A percentile compares a stretch with the other conserved stretches of the same genome.
Evolutionary conservation across 1,140 invertebrate genomes (phyloP).

Genomic region (Copidosoma floridanum): DNA sequence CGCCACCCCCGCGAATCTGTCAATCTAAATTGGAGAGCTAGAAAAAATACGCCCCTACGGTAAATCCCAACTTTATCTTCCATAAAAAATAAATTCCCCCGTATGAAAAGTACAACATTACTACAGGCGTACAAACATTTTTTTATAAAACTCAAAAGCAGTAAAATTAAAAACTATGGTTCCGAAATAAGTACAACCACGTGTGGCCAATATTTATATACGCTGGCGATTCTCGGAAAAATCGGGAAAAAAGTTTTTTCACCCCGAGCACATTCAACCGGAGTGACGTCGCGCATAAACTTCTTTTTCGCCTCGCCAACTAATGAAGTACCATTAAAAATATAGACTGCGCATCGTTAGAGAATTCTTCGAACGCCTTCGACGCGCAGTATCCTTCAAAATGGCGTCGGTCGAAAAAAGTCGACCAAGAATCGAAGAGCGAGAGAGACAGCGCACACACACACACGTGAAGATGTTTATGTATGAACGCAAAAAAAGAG

Average conservation of each 20-base stretch:
- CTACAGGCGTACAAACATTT: too few relatives aligned
- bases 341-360: conserved; percentile 24
- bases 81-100: background rate
- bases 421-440: conserved; percentile 3
- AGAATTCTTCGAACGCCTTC: conserved; percentile 31
- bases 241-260: too few relatives aligned
- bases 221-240: too few relatives aligned
- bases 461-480: conserved; percentile 32
- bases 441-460: conserved; percentile 10
- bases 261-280: background rate
- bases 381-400: conserved; percentile 46
- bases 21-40: conserved; percentile 10
- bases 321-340: conserved; percentile 29
- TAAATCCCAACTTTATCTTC: conserved; percentile 2
- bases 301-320: conserved; percentile 18
- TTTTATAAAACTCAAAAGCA: too few relatives aligned
- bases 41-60: conserved; percentile 4
- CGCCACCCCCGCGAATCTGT: conserved; percentile 31
- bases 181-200: too few relatives aligned
- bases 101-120: background rate
- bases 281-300: conserved; percentile 3
- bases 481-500: conserved; percentile 12
- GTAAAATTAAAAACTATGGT: background rate
- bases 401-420: conserved; percentile 52
- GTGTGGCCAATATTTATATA: too few relatives aligned